Evolutionary conservation across 2,113 vertebrate species (phyloP), one percentile per base, ranked within the genome.

Genomic region (Pelecanoides urinatrix): DNA sequence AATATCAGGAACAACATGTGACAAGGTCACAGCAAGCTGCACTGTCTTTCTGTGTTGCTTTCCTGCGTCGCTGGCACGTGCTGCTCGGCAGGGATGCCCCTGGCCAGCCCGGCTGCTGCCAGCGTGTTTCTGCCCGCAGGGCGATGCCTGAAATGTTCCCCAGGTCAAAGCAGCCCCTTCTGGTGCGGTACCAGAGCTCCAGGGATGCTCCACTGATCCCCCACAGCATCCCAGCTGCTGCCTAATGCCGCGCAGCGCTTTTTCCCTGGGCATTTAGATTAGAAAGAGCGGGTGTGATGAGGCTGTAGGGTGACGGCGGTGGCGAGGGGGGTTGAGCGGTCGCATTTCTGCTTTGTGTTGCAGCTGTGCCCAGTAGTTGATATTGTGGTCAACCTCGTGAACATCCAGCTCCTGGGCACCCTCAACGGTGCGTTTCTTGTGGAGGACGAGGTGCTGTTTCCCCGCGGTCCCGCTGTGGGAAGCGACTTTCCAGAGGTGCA

Each of bases 171-270:
- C 15, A 2, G 14, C 22, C 44, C 40, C 14, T 34, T 21, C 7
- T 10, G 36, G 38, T 2, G 55, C 0, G 11, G 45, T 23, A 13
- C 47, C 44, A 11, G 27, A 36, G 56, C 63, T 44, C 36, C 13
- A 18, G 79, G 55, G 72, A 8, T 36, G 49, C 65, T 80, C n/a
- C 26, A 0, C 18, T 1, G 0, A 16, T 9, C 42, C 62, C 36
- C 62, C 75, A 3, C 55, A 20, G n/a, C 49, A 29, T 4, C 65
- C 88, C 62, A 17, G 71, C 20, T 45, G 27, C 72, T 62, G 85
- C n/a, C 36, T 4, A 0, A 1, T 27, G 40, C 72, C n/a, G 4
- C 1, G 2, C 22, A 21, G 52, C 12, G 0, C 6, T 16, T 38
- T 25, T 53, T 10, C 61, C 56, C 44, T 16, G 52, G 52, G 70